Percentiles rank a stretch among this genome's conserved stretches.
These are phyloP conservation scores for Peromyscus leucopus DNA, from an alignment of 2,113 vertebrate genomes.

Conservation along the genomic window DNA sequence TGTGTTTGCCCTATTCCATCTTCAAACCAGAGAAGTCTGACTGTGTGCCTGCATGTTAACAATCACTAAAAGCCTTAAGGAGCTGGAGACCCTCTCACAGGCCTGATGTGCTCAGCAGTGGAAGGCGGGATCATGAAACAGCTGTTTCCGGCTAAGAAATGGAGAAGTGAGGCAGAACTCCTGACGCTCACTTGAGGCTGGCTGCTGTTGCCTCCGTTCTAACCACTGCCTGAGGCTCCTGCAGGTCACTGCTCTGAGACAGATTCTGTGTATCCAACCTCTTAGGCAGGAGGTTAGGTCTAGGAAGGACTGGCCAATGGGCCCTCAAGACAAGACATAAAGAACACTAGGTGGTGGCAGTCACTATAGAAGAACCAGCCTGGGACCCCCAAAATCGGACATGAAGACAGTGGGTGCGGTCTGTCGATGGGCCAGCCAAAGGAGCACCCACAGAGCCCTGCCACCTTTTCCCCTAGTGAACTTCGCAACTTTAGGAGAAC, in stretches of 20 bases:
- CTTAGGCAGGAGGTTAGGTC: neutral
- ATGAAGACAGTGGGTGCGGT: neutral
- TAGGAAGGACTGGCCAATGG: neutral
- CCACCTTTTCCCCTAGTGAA: neutral
- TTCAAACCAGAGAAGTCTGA: neutral
- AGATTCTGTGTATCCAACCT: neutral
- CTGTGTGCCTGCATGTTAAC: neutral
- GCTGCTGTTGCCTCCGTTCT: neutral
- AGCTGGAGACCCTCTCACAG: neutral
- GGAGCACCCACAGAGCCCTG: neutral
- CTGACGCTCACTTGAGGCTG: neutral
- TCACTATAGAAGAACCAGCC: neutral
- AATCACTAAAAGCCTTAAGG: neutral
- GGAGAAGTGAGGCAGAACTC: neutral
- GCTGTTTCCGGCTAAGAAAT: neutral
- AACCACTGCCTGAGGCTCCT: neutral
- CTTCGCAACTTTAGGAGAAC: neutral
- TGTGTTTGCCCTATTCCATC: fast-evolving
- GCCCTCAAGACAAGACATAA: neutral
- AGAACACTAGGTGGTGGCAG: neutral
- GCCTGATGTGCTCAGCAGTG: neutral
- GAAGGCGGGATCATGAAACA: neutral
- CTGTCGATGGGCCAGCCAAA: neutral
- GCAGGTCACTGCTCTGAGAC: neutral
- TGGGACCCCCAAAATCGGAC: neutral